Conservation (phyloP, 2,797 vertebrate genomes). For the Hippopotamyrus pictus region DNA sequence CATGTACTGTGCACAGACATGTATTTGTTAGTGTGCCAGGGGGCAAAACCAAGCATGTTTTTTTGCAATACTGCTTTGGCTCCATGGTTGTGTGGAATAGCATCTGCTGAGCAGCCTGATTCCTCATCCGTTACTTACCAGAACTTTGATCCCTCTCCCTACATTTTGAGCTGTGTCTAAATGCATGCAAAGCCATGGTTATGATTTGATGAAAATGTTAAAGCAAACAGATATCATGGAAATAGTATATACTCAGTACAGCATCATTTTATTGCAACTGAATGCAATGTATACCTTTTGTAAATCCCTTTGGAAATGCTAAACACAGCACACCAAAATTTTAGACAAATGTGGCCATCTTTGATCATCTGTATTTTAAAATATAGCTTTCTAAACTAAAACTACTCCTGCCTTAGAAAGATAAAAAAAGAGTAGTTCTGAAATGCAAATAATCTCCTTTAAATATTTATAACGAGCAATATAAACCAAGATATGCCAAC, state of each 20-base stretch:
- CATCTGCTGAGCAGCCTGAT: neutral
- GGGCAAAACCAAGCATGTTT: neutral
- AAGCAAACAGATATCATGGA: neutral
- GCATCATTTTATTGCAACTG: conserved; percentile 33
- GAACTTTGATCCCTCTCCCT: neutral
- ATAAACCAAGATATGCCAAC: conserved; percentile 35
- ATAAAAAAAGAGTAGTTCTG: conserved; percentile 7
- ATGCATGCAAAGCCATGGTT: neutral
- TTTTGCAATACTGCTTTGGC: neutral
- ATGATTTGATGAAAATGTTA: neutral
- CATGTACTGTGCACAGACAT: neutral
- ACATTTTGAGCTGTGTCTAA: neutral
- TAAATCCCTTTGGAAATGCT: conserved; percentile 33
- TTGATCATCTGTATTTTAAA: conserved; percentile 24
- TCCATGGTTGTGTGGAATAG: neutral
- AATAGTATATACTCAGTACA: conserved; percentile 21
- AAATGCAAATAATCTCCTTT: conserved; percentile 19
- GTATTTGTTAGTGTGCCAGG: neutral
- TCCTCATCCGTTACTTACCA: neutral
- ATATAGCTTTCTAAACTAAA: conserved; percentile 24
- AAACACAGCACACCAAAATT: conserved; percentile 28
- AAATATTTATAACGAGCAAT: conserved; percentile 19
- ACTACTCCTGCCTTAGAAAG: conserved; percentile 19
- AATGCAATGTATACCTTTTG: conserved; percentile 30
- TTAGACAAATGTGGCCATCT: conserved; percentile 25